Evolutionary conservation across 2,797 vertebrate species (phyloP), one percentile per base, ranked within the genome.

Genomic region (Netta rufina): DNA sequence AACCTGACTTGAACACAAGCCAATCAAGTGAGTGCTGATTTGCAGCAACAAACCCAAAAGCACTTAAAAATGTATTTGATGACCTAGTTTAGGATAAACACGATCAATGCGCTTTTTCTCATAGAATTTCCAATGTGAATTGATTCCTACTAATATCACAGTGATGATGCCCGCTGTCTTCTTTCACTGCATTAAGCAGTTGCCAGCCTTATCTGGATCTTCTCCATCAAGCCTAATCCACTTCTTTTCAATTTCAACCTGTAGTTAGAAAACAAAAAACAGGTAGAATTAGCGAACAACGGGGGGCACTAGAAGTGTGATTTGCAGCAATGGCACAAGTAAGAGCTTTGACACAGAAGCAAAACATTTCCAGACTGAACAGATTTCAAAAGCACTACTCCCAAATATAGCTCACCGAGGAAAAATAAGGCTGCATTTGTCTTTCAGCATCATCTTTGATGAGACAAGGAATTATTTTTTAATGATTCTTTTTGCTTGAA

Each of bases 241-340:
- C 95, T 99, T 99, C 98, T 98, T 99, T 96, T 99, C 99, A 92
- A 99, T 99, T 97, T 99, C 99, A 97, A 99, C 98, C 99, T 99
- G 93, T 47, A 95, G 60, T 25, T 13, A 81, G 70, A 93, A 97
- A 95, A 72, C 93, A 91, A 97, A 92, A 84, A 39, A 67, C 65
- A 96, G 5, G 66, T 74, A 89, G 71, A 89, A 65, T 66, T 96
- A 97, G 49, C 56, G 93, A 92, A 36, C 66, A 84, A 60, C 21
- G 79, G 83, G 81, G 83, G 43, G 79, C 67, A 86, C 25, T 57
- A 69, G 60, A 84, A 90, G 57, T 49, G 41, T 76, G 80, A 95
- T 85, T n/a, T 56, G 60, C 61, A 90, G 54, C 53, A 81, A 49
- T 1, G 1, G 39, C 41, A 79, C 2, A 7, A 60, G 66, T 47